A percentile compares a stretch with the other conserved stretches of the same genome.
Evolutionary conservation across 1,140 invertebrate genomes (phyloP).

Genomic region (Linepithema humile): DNA sequence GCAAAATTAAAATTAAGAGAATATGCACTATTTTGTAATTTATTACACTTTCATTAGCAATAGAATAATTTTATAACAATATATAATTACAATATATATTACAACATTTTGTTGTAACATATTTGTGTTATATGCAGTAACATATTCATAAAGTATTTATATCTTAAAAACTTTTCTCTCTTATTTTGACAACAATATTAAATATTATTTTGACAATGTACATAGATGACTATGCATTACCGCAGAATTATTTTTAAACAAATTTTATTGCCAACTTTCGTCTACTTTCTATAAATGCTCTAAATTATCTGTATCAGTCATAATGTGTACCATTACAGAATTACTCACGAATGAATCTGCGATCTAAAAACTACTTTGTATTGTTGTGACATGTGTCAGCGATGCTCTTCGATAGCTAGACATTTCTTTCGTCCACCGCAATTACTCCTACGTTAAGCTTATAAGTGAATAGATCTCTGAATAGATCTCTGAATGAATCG

Average conservation of each 20-base stretch:
- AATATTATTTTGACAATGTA: neutral
- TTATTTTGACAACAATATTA: neutral
- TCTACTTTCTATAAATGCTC: neutral
- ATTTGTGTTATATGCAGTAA: neutral
- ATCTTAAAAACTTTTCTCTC: no score
- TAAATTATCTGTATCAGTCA: constrained; percentile 18
- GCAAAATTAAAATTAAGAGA: neutral
- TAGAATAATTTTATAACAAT: neutral
- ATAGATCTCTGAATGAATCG: constrained; percentile 56
- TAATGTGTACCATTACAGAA: neutral
- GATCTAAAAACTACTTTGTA: constrained; percentile 39
- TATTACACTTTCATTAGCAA: no score
- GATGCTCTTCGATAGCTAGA: neutral
- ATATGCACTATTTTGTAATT: no score
- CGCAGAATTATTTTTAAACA: neutral
- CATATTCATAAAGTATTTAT: no score
- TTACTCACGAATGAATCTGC: constrained; percentile 53
- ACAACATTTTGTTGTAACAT: neutral
- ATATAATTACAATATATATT: no score
- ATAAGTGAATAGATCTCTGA: constrained; percentile 33
- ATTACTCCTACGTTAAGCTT: constrained; percentile 6
- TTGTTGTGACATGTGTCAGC: constrained; percentile 2
- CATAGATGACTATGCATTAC: neutral
- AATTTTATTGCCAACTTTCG: neutral
- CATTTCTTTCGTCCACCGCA: neutral